Base-by-base conservation (phyloP, 2,797 vertebrate species). In the Cygnus olor region DNA sequence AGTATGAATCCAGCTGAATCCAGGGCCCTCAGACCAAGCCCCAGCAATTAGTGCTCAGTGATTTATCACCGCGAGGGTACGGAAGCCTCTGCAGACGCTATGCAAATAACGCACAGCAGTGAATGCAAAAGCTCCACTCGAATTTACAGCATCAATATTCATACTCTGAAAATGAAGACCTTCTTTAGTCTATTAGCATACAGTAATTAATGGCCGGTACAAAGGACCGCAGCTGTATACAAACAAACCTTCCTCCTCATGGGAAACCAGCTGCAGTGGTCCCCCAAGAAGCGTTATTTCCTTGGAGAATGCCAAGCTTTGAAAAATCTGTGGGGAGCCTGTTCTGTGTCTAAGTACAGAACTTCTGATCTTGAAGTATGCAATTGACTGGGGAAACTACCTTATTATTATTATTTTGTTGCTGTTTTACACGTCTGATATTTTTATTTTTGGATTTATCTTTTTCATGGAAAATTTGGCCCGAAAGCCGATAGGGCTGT, bases 301-400 rank as follows among this genome's bases (percentile, higher is more conserved):
- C 68, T 74, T 10, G 85, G 63, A 65, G 61, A 89, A 93, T 94
- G 42, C 8, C 18, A 68, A 91, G 66, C 56, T 86, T 65, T 88
- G 66, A 57, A 70, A 90, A 88, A 74, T 47, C 80, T 83, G 18
- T 1, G 1, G 84, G 80, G 71, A 91, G 30, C 24, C 22, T 40
- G 71, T 82, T 90, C 83, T 83, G 14, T 10, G 21, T 56, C 30
- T 24, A 42, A 80, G 63, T 70, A 85, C 72, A 79, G 77, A 86
- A 60, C 3, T 47, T 88, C 65, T 5, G 8, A 83, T 88, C 72
- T 51, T 73, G 71, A 90, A 92, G 74, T 80, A 73, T 15, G 51
- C 57, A 88, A 96, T 89, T 85, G 87, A 63, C 77, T 70, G 66
- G 58, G 82, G 60, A 85, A 97, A 84, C n/a, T 70, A 76, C 73